A percentile compares a stretch with the other conserved stretches of the same genome.
Evolutionary conservation across 2,797 vertebrate genomes (phyloP).

Genomic region (Leptoclinus maculatus): DNA sequence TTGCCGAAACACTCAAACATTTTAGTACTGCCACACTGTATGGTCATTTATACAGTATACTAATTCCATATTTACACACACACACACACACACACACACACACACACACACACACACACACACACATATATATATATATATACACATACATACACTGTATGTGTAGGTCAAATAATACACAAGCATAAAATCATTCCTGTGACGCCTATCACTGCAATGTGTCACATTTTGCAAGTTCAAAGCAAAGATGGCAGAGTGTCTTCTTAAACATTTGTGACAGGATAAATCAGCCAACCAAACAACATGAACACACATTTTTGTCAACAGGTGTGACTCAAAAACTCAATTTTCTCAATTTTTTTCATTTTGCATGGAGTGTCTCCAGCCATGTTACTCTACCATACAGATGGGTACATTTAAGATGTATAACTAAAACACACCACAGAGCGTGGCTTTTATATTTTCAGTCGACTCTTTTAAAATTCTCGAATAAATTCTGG

Average conservation of each 20-base stretch:
- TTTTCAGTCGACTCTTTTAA: neutral
- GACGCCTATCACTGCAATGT: neutral
- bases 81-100: neutral
- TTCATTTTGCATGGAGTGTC: neutral
- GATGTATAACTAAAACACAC: neutral
- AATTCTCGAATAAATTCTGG: neutral
- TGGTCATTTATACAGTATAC: neutral
- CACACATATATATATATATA: no score
- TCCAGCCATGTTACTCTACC: neutral
- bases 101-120: no score
- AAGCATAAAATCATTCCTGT: neutral
- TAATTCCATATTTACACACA: neutral
- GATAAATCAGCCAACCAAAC: neutral
- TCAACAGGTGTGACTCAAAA: constrained; percentile 10
- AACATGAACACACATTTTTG: neutral
- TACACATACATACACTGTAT: no score
- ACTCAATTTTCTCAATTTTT: neutral
- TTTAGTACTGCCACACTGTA: neutral
- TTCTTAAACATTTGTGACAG: neutral
- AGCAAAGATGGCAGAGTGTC: neutral
- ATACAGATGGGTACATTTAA: neutral
- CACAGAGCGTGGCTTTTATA: neutral
- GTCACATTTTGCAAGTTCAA: neutral
- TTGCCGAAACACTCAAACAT: neutral
- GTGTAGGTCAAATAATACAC: neutral